These are phyloP conservation scores for Eupithecia subfuscata DNA, from an alignment of 2,888 invertebrate species.

Conservation along the genomic window DNA sequence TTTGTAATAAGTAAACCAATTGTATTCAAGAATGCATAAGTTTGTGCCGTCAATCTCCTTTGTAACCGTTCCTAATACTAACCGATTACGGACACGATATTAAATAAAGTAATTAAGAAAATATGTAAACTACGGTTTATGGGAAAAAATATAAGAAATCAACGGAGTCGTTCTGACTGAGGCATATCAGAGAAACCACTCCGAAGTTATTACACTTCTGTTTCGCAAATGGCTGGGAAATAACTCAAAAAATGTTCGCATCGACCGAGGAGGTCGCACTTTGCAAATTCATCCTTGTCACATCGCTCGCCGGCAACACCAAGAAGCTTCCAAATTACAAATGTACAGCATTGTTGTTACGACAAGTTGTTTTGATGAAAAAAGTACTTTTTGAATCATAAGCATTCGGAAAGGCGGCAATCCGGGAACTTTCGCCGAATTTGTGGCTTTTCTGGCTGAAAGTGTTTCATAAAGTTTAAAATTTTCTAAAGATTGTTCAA, in stretches of 20 bases:
- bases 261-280: slow-evolving; percentile 23
- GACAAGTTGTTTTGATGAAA: slow-evolving; percentile 29
- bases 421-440: slow-evolving; percentile 1
- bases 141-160: neutral
- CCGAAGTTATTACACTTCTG: slow-evolving; percentile 23
- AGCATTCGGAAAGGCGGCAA: neutral
- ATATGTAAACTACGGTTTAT: neutral
- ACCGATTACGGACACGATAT: too few species aligned
- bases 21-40: too few species aligned
- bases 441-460: neutral
- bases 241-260: slow-evolving; percentile 26
- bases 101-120: neutral
- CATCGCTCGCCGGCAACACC: slow-evolving; percentile 23
- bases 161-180: neutral
- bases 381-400: slow-evolving; percentile 31
- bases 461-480: neutral
- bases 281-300: slow-evolving; percentile 41
- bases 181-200: slow-evolving; percentile 23
- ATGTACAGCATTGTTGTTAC: slow-evolving; percentile 18
- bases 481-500: neutral
- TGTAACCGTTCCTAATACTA: too few species aligned
- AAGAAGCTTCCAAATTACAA: slow-evolving; percentile 29
- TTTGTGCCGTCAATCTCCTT: too few species aligned
- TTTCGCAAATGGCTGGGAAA: slow-evolving; percentile 23
- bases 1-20: too few species aligned